Conservation (phyloP, 2,113 vertebrate species). For the Rissa tridactyla region DNA sequence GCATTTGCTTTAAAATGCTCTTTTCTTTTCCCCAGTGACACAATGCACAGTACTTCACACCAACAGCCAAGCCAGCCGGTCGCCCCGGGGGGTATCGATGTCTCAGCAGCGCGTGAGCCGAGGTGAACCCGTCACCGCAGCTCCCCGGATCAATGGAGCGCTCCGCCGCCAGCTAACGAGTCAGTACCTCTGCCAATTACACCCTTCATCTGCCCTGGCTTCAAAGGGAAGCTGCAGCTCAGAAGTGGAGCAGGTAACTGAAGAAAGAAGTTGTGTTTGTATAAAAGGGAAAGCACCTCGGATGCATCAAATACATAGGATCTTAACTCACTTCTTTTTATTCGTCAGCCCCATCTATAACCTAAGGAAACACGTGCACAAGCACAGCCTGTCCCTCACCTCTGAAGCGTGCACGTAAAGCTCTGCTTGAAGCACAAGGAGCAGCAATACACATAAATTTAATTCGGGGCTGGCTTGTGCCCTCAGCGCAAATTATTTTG, state of each 20-base stretch:
- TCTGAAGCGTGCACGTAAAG: neutral
- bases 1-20: neutral
- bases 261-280: neutral
- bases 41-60: no score
- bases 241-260: neutral
- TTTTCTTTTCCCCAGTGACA: neutral
- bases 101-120: neutral
- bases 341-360: neutral
- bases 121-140: neutral
- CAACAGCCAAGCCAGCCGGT: rapidly evolving
- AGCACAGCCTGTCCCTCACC: neutral
- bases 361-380: neutral
- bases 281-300: neutral
- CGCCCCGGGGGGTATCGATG: neutral
- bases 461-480: neutral
- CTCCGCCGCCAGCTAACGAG: neutral
- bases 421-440: neutral
- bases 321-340: neutral
- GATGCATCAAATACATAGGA: neutral
- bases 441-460: neutral
- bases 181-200: neutral
- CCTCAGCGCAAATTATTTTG: neutral
- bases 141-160: neutral
- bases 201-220: neutral
- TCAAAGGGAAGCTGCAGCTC: neutral